These are phyloP conservation scores for Brachyalestes nurse DNA, from an alignment of 2,797 vertebrate genomes.

Conservation along the genomic window DNA sequence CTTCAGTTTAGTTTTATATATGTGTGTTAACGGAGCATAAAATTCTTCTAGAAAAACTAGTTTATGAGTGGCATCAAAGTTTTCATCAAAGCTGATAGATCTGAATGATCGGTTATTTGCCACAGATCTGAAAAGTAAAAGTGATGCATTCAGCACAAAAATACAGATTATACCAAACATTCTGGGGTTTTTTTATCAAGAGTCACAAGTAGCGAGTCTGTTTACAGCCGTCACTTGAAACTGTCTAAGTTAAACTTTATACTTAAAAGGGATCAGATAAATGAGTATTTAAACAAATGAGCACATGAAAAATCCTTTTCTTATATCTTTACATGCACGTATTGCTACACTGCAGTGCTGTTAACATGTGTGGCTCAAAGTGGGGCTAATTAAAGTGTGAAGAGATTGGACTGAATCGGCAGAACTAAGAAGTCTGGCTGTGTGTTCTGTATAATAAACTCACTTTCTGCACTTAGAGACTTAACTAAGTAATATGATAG, in stretches of 20 bases:
- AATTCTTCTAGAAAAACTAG: neutral
- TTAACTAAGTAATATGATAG: too few species aligned
- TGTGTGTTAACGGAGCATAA: neutral
- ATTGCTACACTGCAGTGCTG: too few species aligned
- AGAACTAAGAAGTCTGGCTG: too few species aligned
- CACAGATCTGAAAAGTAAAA: neutral
- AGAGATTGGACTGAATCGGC: too few species aligned
- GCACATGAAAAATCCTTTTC: neutral
- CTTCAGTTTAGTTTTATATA: slow-evolving; percentile 18
- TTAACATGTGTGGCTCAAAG: too few species aligned
- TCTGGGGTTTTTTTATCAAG: neutral
- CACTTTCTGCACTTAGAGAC: too few species aligned
- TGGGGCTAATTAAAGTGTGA: too few species aligned
- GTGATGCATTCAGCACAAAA: neutral
- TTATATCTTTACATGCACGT: neutral
- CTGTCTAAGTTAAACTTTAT: neutral
- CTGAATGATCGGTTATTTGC: neutral
- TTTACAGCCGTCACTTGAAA: slow-evolving; percentile 4
- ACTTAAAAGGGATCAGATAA: neutral
- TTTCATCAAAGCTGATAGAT: too few species aligned
- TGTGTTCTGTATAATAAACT: too few species aligned
- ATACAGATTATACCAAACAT: neutral
- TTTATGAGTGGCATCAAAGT: neutral
- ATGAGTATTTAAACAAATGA: neutral
- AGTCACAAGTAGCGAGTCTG: neutral